Base-by-base conservation (phyloP, 1,140 invertebrate genomes). In the Lordiphosa clarofinis region DNA sequence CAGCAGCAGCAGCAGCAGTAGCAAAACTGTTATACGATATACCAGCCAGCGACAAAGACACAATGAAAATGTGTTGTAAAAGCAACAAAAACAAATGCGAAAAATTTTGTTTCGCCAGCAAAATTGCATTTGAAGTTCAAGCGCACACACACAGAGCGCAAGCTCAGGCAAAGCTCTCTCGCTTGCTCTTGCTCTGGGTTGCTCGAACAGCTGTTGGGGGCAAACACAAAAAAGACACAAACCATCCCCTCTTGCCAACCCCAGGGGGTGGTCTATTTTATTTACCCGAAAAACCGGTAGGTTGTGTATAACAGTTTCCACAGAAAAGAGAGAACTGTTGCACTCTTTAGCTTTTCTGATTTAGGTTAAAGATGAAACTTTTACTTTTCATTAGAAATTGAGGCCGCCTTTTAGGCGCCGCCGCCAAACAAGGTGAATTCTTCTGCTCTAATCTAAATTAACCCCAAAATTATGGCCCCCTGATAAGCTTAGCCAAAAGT, bases 311-410 rank as follows among this genome's bases (percentile, higher is more conserved):
- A 58, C 57, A 63, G 44, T 57, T 46, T 8, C 12, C 4, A n/a
- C 38, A 62, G 53, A 49, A 54, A 65, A 74, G 61, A 79, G 64
- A 70, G 53, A 75, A 73, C 78, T 82, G 76, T 81, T 81, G 75
- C 63, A 56, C 76, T 69, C 55, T 68, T 66, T 57, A 38, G 36
- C 24, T 49, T 69, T 63, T 59, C 50, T 69, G 65, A 84, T 84
- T 86, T 84, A 71, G 78, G 78, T 84, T 84, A 84, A 84, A 78
- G 78, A 73, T 86, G 73, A 84, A 66, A 82, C 79, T 84, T 84
- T 84, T 84, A 84, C 78, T 84, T 84, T 84, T 66, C 12, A 48
- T 19, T 21, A 31, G 7, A 24, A 24, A 28, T 38, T 58, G 19
- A 55, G 43, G 76, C 78, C 76, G 78, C 43, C 76, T 82, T 82